Evolutionary conservation across 2,888 invertebrate genomes (phyloP), one percentile per base, ranked within the genome.

Genomic region (Muschampia plurimacula): DNA sequence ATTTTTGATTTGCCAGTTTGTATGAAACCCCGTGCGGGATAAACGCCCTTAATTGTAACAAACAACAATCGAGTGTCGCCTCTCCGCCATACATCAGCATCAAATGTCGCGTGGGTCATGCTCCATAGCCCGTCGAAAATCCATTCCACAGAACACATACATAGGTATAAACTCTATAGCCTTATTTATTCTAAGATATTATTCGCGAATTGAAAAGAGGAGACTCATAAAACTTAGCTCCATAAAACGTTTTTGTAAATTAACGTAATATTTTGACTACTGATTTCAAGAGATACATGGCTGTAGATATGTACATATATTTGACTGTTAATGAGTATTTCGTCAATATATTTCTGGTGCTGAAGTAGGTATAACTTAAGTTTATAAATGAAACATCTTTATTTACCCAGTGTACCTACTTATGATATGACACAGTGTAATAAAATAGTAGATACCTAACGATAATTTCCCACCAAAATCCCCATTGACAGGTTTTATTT

Each of bases 31-130:
- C n/a, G n/a, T n/a, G n/a, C n/a, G n/a, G n/a, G n/a, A n/a, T n/a
- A n/a, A n/a, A n/a, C n/a, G n/a, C n/a, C 46, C 49, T 62, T 68
- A 60, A 68, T 68, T 62, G 46, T 60, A 62, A 36, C 60, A 59
- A 62, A 60, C 60, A 49, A 60, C 60, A 57, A 44, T 7, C 44
- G 46, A 62, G 36, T 62, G 68, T 62, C 68, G 49, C 49, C 39
- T 68, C 49, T 55, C 57, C 49, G 36, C 46, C 49, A 62, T 68
- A 62, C 68, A 67, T 67, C 67, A 62, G 49, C 36, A 15, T 62
- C 60, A 49, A 69, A 60, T 15, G 68, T 68, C 68, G 39, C 60
- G 49, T 69, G 39, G 68, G 49, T 69, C 68, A 69, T 49, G 68
- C 68, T 62, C 15, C 49, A 49, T 62, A 32, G 68, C 36, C 49